Evolutionary conservation across 2,888 invertebrate genomes (phyloP).

Genomic region (Macrosiphum euphorbiae): DNA sequence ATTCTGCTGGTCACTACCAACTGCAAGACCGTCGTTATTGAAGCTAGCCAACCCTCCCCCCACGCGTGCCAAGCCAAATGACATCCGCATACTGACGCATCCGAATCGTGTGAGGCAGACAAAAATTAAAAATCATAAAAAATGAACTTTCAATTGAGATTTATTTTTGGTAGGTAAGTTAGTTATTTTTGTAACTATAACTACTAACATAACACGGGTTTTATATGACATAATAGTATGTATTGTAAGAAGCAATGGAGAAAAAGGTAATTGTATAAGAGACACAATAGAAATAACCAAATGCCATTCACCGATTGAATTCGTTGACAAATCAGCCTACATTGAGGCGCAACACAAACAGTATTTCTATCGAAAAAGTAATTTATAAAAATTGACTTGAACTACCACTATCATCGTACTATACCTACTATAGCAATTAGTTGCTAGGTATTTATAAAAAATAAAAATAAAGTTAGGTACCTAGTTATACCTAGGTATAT

Average conservation of each 20-base stretch:
- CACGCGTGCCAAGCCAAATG: background rate
- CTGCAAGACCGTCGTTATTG: background rate
- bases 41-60: background rate
- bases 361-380: background rate
- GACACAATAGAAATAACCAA: background rate
- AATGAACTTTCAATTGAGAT: background rate
- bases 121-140: background rate
- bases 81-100: background rate
- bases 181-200: background rate
- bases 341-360: background rate
- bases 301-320: background rate
- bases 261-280: background rate
- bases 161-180: background rate
- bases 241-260: background rate
- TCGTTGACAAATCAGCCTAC: background rate
- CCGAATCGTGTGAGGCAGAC: background rate
- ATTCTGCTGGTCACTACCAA: background rate
- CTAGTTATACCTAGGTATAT: background rate
- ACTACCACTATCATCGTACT: too few relatives aligned
- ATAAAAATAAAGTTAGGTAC: too few relatives aligned
- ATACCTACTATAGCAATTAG: too few relatives aligned
- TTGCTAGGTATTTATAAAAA: too few relatives aligned
- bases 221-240: background rate
- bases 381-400: background rate
- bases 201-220: background rate